These are phyloP conservation scores for Macroramphosus scolopax DNA, from an alignment of 2,797 vertebrate species.

Conservation along the genomic window DNA sequence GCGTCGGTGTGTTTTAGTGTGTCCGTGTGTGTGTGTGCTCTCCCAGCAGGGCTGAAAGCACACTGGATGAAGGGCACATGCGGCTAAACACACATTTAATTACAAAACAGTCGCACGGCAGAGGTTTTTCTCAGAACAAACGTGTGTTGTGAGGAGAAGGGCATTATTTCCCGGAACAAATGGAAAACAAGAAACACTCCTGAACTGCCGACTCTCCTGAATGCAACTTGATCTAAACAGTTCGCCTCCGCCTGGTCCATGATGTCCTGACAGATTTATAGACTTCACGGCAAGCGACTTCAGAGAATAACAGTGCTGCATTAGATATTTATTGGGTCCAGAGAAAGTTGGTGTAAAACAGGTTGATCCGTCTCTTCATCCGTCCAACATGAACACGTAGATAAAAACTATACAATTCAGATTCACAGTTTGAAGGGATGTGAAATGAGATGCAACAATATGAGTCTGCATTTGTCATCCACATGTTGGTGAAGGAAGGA, in stretches of 20 bases:
- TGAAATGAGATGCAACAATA: too few species aligned
- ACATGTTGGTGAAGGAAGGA: too few species aligned
- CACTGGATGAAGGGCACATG: slow-evolving; percentile 61
- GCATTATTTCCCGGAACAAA: slow-evolving; percentile 44
- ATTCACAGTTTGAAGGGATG: too few species aligned
- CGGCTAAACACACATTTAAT: slow-evolving; percentile 57
- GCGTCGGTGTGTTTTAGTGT: slow-evolving; percentile 26
- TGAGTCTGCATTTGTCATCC: too few species aligned
- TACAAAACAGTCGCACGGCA: slow-evolving; percentile 38
- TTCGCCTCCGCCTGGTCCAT: slow-evolving; percentile 5
- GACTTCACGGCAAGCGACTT: background rate
- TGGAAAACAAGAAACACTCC: slow-evolving; percentile 17
- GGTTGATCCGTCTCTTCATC: too few species aligned
- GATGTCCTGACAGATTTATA: background rate
- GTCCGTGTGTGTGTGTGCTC: slow-evolving; percentile 21
- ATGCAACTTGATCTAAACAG: slow-evolving; percentile 11
- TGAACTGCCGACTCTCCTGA: slow-evolving; percentile 2
- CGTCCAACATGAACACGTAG: too few species aligned
- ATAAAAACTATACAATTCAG: too few species aligned
- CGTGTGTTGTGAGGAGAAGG: slow-evolving; percentile 26
- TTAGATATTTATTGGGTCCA: slow-evolving; percentile 3
- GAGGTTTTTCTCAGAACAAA: slow-evolving; percentile 59
- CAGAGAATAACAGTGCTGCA: background rate
- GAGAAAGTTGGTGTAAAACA: background rate
- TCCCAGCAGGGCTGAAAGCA: slow-evolving; percentile 59